These are phyloP conservation scores for Bruchidius siliquastri DNA, from an alignment of 2,888 invertebrate genomes.

Conservation along the genomic window DNA sequence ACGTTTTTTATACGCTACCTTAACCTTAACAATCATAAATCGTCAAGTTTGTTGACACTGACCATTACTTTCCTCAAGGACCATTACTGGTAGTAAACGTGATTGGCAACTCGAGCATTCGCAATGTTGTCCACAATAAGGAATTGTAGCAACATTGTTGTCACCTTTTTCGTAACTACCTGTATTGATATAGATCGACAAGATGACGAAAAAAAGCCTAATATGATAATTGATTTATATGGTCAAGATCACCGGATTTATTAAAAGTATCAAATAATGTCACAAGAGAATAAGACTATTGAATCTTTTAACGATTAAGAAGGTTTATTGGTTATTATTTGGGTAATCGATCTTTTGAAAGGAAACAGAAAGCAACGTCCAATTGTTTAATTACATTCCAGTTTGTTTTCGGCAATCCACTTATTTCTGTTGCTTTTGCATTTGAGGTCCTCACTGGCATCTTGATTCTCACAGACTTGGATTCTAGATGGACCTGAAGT, in stretches of 20 bases:
- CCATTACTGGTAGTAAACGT: not conserved
- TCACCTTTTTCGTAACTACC: not conserved
- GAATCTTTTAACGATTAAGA: not conserved
- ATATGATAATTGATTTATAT: not conserved
- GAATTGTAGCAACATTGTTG: not conserved
- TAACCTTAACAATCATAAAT: not conserved
- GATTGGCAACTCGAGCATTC: not conserved
- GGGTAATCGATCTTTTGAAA: too few species aligned
- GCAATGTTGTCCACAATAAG: not conserved
- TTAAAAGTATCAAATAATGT: not conserved
- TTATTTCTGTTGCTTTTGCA: too few species aligned
- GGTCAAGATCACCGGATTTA: not conserved
- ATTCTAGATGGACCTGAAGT: too few species aligned
- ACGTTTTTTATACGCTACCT: not conserved
- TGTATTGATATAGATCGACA: not conserved
- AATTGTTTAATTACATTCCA: too few species aligned
- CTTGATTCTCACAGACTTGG: too few species aligned
- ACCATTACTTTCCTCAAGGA: not conserved
- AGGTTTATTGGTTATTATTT: too few species aligned
- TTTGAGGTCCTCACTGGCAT: too few species aligned
- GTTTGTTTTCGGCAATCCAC: too few species aligned
- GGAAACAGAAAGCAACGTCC: too few species aligned
- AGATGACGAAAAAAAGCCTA: not conserved
- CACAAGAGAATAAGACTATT: not conserved
- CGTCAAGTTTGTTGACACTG: not conserved